Base-by-base conservation (phyloP, 2,888 invertebrate species). In the Limnephilus auricula region DNA sequence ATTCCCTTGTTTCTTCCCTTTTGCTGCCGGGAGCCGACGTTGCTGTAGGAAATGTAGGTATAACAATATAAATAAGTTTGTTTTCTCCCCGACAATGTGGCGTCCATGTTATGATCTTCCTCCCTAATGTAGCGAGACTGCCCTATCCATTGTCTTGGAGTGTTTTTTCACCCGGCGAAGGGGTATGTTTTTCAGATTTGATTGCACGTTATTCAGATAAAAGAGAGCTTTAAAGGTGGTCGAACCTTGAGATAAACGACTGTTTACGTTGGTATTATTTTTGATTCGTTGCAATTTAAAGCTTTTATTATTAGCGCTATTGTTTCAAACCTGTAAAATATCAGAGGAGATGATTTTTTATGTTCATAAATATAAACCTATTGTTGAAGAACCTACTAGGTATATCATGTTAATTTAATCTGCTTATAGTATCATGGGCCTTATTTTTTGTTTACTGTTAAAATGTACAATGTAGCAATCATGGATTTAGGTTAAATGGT, bases 51-150 rank as follows among this genome's bases (percentile, higher is more conserved):
- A 25, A 65, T 5, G 50, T 50, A 0, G 3, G 5, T 15, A 18
- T 4, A 18, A 15, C 18, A 15, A 18, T 13, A 50, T 65, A 65
- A 2, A 65, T 5, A 65, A 65, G 50, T 65, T 31, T 82, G 30
- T 31, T 82, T 32, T 82, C 32, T 32, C 82, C 32, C 82, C 82
- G 82, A 82, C 82, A 82, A 82, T 82, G 82, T 82, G 82, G 82
- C 82, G 82, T n/a, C 82, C 34, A 34, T 82, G 82, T 82, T 82
- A 82, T 82, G 32, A 31, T 82, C 34, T 31, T 30, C 32, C 30
- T 32, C 34, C 82, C 30, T 31, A 82, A 82, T 82, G 82, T 32
- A 82, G 32, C 82, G 31, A 12, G 34, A 82, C 82, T 31, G 34
- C 82, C 82, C 31, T 31, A 31, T 82, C 32, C 32, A 82, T 82